Percentiles rank a stretch among this genome's conserved stretches.
These are phyloP conservation scores for Halictus ligatus DNA, from an alignment of 2,888 invertebrate species.

Conservation along the genomic window DNA sequence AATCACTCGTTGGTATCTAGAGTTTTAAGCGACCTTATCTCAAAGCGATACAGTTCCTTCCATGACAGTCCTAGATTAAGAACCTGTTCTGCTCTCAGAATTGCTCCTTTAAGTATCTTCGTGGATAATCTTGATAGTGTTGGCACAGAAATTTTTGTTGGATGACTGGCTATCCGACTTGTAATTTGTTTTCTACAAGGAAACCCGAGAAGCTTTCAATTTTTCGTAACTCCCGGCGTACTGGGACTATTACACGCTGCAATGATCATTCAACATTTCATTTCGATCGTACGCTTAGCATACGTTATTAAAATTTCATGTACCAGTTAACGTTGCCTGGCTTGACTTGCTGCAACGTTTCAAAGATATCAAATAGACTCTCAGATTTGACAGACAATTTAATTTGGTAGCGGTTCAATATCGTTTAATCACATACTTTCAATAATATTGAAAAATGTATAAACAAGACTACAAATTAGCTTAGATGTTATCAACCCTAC, in stretches of 20 bases:
- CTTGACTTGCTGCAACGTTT: background rate
- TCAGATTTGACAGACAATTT: background rate
- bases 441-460: background rate
- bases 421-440: background rate
- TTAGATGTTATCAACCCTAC: too few species aligned
- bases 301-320: background rate
- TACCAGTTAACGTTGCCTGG: background rate
- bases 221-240: background rate
- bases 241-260: background rate
- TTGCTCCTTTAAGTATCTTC: background rate
- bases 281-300: background rate
- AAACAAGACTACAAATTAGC: background rate
- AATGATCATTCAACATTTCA: background rate
- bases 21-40: conserved; percentile 3
- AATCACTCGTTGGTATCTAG: conserved; percentile 2
- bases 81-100: background rate
- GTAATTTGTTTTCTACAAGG: background rate
- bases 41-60: background rate
- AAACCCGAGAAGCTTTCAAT: background rate
- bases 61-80: background rate
- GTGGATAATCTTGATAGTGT: background rate
- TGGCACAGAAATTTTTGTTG: background rate
- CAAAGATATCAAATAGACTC: background rate
- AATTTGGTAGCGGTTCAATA: background rate
- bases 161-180: background rate